phyloP scores from a whole-genome alignment of 2,113 vertebrate species.

The Heteronetta atricapilla region DNA sequence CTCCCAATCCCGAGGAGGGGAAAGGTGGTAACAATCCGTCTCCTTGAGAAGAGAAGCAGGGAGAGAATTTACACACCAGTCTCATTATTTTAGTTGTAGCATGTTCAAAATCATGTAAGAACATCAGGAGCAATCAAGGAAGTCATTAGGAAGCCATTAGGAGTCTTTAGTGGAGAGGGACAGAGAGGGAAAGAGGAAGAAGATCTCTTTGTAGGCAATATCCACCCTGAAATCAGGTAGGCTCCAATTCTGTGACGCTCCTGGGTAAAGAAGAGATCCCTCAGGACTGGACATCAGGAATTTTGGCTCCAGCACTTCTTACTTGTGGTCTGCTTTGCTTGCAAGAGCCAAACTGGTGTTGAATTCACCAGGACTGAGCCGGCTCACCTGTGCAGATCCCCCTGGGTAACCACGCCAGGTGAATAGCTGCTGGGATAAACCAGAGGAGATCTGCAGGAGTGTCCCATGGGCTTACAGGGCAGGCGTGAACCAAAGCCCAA shows the following conservation, averaged over 20 bases:
- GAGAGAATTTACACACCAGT: constrained; percentile 19
- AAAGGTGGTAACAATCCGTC: constrained; percentile 9
- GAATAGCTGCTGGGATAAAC: not conserved
- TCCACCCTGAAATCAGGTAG: constrained; percentile 14
- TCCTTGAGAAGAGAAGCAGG: constrained; percentile 22
- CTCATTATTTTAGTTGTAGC: constrained; percentile 55
- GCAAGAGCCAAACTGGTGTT: not conserved
- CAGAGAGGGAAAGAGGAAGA: not conserved
- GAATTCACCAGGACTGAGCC: not conserved
- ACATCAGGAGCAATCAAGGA: constrained; percentile 46
- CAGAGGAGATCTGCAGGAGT: not conserved
- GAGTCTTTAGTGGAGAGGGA: constrained; percentile 2
- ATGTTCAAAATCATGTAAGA: constrained; percentile 42
- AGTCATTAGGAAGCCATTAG: not conserved
- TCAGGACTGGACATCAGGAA: not conserved
- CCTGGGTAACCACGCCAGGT: fast-evolving
- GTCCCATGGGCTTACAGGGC: not conserved
- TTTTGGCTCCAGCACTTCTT: not conserved
- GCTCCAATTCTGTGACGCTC: not conserved
- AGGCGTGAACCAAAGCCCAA: fast-evolving
- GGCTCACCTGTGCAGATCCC: not conserved
- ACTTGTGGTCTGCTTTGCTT: not conserved
- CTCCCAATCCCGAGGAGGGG: not conserved
- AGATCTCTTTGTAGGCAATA: not conserved
- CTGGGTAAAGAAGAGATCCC: not conserved